phyloP scores from a whole-genome alignment of 37 sponge, comb jelly and placozoan genomes.

The Eunapius fragilis region DNA sequence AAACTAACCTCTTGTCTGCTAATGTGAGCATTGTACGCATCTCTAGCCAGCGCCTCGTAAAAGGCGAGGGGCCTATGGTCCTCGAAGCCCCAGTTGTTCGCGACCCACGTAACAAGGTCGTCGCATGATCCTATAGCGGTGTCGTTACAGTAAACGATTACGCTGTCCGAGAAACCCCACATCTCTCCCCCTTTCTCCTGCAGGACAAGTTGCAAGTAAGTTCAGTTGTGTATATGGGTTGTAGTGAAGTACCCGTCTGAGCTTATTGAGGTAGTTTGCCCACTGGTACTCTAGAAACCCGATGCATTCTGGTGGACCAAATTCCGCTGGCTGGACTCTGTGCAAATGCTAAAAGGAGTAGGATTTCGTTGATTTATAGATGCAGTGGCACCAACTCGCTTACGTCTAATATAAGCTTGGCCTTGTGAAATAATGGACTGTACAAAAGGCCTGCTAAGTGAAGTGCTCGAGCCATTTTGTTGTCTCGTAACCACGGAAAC shows the following conservation, averaged over 20 bases:
- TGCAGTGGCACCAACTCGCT: background rate
- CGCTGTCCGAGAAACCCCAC: slow-evolving; percentile 38
- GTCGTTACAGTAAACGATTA: slow-evolving; percentile 44
- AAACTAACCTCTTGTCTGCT: slow-evolving; percentile 31
- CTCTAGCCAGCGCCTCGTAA: slow-evolving; percentile 51
- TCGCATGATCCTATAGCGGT: slow-evolving; percentile 40
- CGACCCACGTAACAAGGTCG: slow-evolving; percentile 56
- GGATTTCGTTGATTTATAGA: background rate
- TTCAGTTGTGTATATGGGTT: background rate
- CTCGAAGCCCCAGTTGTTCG: slow-evolving; percentile 29
- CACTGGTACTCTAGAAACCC: slow-evolving; percentile 56
- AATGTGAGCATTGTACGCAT: slow-evolving; percentile 67
- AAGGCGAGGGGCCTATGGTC: slow-evolving; percentile 51
- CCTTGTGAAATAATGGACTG: slow-evolving; percentile 27
- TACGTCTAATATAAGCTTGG: slow-evolving; percentile 12
- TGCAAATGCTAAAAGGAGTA: background rate
- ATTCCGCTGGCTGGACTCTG: background rate
- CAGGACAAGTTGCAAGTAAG: background rate
- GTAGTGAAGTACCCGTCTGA: slow-evolving; percentile 22
- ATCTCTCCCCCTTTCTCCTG: slow-evolving; percentile 49
- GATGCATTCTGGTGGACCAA: slow-evolving; percentile 2
- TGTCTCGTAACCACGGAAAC: background rate
- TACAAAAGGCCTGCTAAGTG: slow-evolving; percentile 10
- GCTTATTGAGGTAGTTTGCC: slow-evolving; percentile 3
- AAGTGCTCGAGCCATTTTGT: background rate